These are phyloP conservation scores for Portevinia maculata DNA, from an alignment of 2,888 invertebrate genomes.

Conservation along the genomic window DNA sequence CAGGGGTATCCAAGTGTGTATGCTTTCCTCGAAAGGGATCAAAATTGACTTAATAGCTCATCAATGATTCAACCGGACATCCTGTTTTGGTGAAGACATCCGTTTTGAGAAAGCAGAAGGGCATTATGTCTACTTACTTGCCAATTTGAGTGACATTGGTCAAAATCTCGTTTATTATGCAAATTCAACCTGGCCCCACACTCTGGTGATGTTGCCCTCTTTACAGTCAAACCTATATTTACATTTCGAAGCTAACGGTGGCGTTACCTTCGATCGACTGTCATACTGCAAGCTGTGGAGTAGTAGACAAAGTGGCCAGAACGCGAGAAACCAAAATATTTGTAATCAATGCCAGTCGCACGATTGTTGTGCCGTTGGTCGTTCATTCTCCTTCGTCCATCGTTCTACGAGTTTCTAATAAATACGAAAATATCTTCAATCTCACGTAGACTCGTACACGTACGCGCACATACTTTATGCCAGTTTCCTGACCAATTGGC, in stretches of 20 bases:
- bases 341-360: constrained; percentile 67
- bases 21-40: constrained; percentile 34
- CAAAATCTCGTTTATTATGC: constrained; percentile 74
- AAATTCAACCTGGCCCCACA: constrained; percentile 63
- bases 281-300: constrained; percentile 33
- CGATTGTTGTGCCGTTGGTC: constrained; percentile 42
- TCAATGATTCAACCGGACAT: constrained; percentile 83
- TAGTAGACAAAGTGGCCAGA: not conserved
- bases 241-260: constrained; percentile 2
- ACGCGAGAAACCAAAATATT: constrained; percentile 58
- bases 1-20: not conserved
- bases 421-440: constrained; percentile 32
- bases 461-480: constrained; percentile 35
- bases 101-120: constrained; percentile 81
- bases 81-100: constrained; percentile 82
- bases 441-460: constrained; percentile 25
- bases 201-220: constrained; percentile 23
- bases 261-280: constrained; percentile 39
- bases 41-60: constrained; percentile 83
- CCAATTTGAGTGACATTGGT: constrained; percentile 71
- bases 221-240: constrained; percentile 1
- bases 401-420: constrained; percentile 36
- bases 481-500: constrained; percentile 71
- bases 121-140: constrained; percentile 77
- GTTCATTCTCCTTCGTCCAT: not conserved